Base-by-base conservation (phyloP, 2,797 vertebrate genomes). In the Emys orbicularis region DNA sequence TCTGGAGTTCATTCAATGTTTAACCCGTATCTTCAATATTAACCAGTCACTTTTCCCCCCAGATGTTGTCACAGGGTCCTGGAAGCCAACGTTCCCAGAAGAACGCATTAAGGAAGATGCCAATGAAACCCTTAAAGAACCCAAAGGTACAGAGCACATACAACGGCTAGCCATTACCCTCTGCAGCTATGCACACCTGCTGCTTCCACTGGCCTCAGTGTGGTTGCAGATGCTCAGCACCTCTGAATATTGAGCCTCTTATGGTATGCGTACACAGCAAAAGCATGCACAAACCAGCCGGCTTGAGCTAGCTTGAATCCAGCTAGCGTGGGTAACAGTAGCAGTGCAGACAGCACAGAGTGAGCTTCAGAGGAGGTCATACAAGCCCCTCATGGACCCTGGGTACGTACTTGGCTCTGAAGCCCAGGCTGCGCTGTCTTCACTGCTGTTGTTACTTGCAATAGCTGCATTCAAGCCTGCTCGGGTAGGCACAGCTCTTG, bases 121-220 rank as follows among this genome's bases (percentile, higher is more conserved):
- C n/a, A 98, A 98, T 90, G 97, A 98, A 93, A 98, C 97, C 54
- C 89, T 98, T 49, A 98, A 98, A 79, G 98, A 99, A 97, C 98
- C 98, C 86, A 98, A 98, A 97, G 99, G 99, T 99, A 92, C 80
- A 56, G 29, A 44, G 19, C 12, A 52, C 34, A 0, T 21, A 11
- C 74, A 57, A 2, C 65, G 76, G 8, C 74, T 82, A 29, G n/a
- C 16, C 27, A 29, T 47, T 18, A 31, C 12, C 72, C 31, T 72
- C 81, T 47, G 23, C 82, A 16, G 8, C 37, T 25, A 0, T 3
- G 16, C 53, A 44, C 7, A 11, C 44, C 21, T 44, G 6, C 49
- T 2, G 57, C 82, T 37, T 47, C 19, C 6, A 0, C 6, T 50
- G 84, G 50, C 74, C 89, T 47, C 65, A 21, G 13, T 72, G 10